These are phyloP conservation scores for Aporophyla nigra DNA, from an alignment of 2,888 invertebrate species.

Conservation along the genomic window DNA sequence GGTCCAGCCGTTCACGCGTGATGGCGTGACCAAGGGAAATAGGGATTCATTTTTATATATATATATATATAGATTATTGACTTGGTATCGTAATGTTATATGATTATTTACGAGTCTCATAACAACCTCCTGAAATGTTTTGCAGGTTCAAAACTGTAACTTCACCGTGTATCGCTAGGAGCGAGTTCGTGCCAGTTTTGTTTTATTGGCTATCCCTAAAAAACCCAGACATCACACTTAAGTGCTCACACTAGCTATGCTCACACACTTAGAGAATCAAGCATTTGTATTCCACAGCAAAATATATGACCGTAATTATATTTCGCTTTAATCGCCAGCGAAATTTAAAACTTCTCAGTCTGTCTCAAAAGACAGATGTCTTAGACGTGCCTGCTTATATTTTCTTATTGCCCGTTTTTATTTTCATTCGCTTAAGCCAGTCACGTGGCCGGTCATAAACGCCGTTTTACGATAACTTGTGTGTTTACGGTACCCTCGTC, in stretches of 20 bases:
- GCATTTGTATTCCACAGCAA: not conserved
- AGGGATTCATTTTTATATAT: too few species aligned
- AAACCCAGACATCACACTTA: not conserved
- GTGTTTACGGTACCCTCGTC: slow-evolving; percentile 59
- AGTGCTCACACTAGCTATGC: too few species aligned
- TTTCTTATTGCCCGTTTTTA: slow-evolving; percentile 38
- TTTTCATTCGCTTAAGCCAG: slow-evolving; percentile 44
- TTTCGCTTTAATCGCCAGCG: slow-evolving; percentile 15
- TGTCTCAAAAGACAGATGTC: slow-evolving; percentile 40
- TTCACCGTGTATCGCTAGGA: not conserved
- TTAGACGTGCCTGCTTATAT: slow-evolving; percentile 39
- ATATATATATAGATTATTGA: too few species aligned
- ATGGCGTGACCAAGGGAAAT: too few species aligned
- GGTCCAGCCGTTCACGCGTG: too few species aligned
- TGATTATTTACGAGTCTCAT: too few species aligned
- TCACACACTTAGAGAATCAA: not conserved
- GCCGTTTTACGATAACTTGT: slow-evolving; percentile 69
- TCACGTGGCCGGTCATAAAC: slow-evolving; percentile 65
- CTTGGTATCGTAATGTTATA: too few species aligned
- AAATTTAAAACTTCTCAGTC: slow-evolving; percentile 23
- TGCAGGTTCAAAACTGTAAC: too few species aligned
- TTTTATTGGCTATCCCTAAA: slow-evolving; percentile 3
- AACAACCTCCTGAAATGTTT: too few species aligned
- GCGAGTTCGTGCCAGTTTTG: not conserved
- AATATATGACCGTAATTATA: not conserved